Evolutionary conservation across 2,113 vertebrate species (phyloP), one percentile per base, ranked within the genome.

Genomic region (Dunckerocampus dactyliophorus): DNA sequence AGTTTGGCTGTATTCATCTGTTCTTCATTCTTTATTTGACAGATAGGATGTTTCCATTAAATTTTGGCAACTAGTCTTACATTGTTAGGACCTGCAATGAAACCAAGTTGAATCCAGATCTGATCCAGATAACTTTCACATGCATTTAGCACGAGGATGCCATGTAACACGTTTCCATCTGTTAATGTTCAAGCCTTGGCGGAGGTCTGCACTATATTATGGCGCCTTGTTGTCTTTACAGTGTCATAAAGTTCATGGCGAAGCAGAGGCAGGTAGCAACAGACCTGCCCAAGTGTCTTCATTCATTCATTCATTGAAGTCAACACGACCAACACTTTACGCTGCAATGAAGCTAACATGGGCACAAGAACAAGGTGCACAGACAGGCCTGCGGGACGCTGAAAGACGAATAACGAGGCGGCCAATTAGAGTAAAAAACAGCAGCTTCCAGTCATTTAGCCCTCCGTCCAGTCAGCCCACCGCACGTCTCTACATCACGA

Each of bases 241-340:
- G 39, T 43, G 39, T 43, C 11, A 43, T 43, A 43, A 43, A 43
- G 39, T 43, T 62, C 67, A 71, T 31, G 62, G 55, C 37, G 50
- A 21, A 52, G 43, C 37, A 56, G 31, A 52, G 43, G 3, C 11
- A 12, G 39, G 14, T 43, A 4, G 13, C 39, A 43, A 43, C 39
- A 14, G 11, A 13, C 39, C 39, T 43, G 39, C 39, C 39, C 39
- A 14, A 42, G 39, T 13, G 39, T 43, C 12, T 37, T 20, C 22
- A 65, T 66, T 71, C 52, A 62, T 66, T 72, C 45, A 54, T 49
- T 63, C 62, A 62, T 37, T 34, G 43, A 58, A 59, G 15, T 19
- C 53, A 56, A 20, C 31, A 2, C n/a, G 31, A 39, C 28, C 53
- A 55, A 8, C 19, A 55, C 31, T 37, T 37, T 13, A 31, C 13